Base-by-base conservation (phyloP, 2,113 vertebrate species). In the Butorides virescens region DNA sequence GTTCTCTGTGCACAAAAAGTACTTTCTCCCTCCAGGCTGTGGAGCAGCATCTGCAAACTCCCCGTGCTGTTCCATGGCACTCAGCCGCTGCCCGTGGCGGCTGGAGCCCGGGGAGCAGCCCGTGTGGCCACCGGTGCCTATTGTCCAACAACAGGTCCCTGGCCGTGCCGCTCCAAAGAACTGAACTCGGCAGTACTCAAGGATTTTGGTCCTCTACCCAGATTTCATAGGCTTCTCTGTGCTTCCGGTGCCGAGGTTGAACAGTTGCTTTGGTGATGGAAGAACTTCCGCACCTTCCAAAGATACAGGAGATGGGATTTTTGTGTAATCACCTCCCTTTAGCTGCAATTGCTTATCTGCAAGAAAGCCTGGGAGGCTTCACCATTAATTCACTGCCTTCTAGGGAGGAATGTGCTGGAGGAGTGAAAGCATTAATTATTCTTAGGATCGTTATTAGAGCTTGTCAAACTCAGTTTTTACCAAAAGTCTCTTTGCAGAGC, bases 381-480 rank as follows among this genome's bases (percentile, higher is more conserved):
- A 74, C 76, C 47, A 39, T 88, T 86, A 91, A 92, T 91, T 94
- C 46, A n/a, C 25, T 91, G 72, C 73, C 78, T 96, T 87, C 61
- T 71, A 81, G 56, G 73, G n/a, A 94, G 67, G 30, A 86, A 87
- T 36, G 75, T 91, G 82, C 76, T 94, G 61, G 65, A 93, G 86
- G 47, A 95, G 47, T 84, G 68, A 92, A 92, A 93, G 67, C 86
- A 81, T 93, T 94, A 72, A 78, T 94, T 94, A 83, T 86, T 86
- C 90, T 86, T 63, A 74, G 65, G 63, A 83, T 93, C 88, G 75
- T 81, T 94, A 95, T 87, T 79, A 73, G 83, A 93, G 66, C 65
- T 89, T 95, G 79, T 97, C 94, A 95, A 93, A 93, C 68, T 25
- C 47, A 42, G 52, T 63, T 93, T 95, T 94, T 66, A 81, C 59